Conservation (phyloP, 2,113 vertebrate genomes). For the Aptenodytes patagonicus region DNA sequence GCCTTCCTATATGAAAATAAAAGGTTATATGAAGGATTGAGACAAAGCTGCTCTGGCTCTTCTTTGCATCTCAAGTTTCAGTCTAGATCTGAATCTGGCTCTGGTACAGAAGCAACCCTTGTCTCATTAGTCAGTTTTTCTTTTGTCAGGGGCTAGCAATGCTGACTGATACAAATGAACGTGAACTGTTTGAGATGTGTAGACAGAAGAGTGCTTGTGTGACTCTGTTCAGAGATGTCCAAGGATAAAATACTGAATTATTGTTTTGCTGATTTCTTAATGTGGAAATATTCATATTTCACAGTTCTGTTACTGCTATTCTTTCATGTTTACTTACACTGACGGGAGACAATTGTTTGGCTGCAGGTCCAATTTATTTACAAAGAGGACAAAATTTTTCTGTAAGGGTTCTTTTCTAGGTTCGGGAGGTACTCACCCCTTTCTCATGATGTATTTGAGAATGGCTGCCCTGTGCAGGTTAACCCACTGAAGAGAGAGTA, state of each 20-base stretch:
- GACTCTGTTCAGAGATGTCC: not conserved
- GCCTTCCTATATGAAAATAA: not conserved
- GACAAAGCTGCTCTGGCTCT: not conserved
- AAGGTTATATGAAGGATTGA: not conserved
- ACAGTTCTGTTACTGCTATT: not conserved
- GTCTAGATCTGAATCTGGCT: not conserved
- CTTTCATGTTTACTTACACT: not conserved
- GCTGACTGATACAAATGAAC: not conserved
- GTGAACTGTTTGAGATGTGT: not conserved
- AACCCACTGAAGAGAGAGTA: not conserved
- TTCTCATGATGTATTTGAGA: not conserved
- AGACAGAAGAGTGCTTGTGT: not conserved
- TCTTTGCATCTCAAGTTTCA: not conserved
- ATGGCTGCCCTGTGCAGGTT: not conserved
- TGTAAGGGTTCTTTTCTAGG: not conserved
- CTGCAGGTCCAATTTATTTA: not conserved
- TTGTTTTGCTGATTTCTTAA: not conserved
- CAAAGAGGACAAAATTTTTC: not conserved
- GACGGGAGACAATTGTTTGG: not conserved
- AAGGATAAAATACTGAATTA: not conserved
- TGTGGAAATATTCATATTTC: not conserved
- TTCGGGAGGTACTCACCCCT: not conserved
- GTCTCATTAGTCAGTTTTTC: conserved; percentile 1
- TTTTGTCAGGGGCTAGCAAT: not conserved
- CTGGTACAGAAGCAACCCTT: not conserved